Base-by-base conservation (phyloP, 2,113 vertebrate species). In the Oreochromis niloticus region DNA sequence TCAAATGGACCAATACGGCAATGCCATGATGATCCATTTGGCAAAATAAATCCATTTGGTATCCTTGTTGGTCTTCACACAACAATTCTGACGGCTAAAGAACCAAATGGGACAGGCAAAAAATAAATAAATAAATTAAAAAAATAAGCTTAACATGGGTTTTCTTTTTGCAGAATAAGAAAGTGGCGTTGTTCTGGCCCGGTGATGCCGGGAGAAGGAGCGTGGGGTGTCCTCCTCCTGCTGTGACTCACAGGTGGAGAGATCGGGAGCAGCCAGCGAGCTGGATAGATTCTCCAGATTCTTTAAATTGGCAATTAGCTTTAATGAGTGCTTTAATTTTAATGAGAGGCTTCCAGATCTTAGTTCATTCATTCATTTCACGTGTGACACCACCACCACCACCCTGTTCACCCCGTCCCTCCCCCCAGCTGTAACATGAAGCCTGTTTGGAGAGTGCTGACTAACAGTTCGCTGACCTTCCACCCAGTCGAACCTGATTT, bases 241-340 rank as follows among this genome's bases (percentile, higher is more conserved):
- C 46, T 68, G 13, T 88, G 87, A 92, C 41, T 89, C 89, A 93
- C 93, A 90, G 87, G 59, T 54, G 43, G 82, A 48, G 80, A 83
- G 80, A 91, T 90, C 10, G 6, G 36, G 80, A 81, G 81, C 12
- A 4, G 27, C 61, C 11, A 36, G 48, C 2, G 5, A 82, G 88
- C 22, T 36, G 82, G 83, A 94, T 87, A 87, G 89, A 93, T 94
- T 88, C 92, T 86, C 36, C 86, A 78, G 85, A 90, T 94, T 92
- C 89, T 84, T 94, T 95, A 95, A 96, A 95, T 96, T 96, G 95
- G 56, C 96, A 95, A 95, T 96, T 96, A 95, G 90, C 94, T 96
- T 96, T 96, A 97, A 97, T 96, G 95, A 96, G 94, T 68, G 56
- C 86, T 95, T 96, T 96, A 95, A 96, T 96, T 97, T 97, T 96